Evolutionary conservation across 2,888 invertebrate species (phyloP).

Genomic region (Agrotis ipsilon): DNA sequence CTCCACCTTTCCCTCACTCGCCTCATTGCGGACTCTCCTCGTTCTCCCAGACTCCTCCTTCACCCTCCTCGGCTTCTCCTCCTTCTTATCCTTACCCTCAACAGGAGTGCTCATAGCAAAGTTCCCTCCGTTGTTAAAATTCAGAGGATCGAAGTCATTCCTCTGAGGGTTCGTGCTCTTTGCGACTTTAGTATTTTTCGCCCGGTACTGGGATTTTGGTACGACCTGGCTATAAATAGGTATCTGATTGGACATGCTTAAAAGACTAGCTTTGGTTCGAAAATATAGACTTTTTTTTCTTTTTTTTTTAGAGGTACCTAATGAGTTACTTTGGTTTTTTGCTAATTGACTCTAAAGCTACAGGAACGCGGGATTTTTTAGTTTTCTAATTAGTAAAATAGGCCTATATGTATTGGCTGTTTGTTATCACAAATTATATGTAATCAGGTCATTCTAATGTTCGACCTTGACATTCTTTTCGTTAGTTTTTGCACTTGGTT

Average conservation of each 20-base stretch:
- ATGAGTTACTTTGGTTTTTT: conserved; percentile 81
- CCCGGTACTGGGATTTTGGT: conserved; percentile 84
- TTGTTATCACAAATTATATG: conserved; percentile 71
- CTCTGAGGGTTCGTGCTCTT: conserved; percentile 78
- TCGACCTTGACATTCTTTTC: conserved; percentile 26
- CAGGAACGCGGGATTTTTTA: conserved; percentile 79
- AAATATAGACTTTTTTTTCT: conserved; percentile 68
- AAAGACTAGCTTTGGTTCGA: conserved; percentile 84
- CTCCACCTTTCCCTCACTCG: conserved; percentile 86
- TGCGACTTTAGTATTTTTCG: conserved; percentile 73
- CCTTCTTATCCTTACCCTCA: conserved; percentile 75
- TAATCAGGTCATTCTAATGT: conserved; percentile 58
- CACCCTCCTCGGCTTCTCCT: conserved; percentile 75
- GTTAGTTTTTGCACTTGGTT: conserved; percentile 38
- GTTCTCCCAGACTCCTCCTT: conserved; percentile 75
- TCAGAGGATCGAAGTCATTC: conserved; percentile 92
- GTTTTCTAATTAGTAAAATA: conserved; percentile 70
- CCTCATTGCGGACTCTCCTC: conserved; percentile 75
- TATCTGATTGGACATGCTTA: conserved; percentile 88
- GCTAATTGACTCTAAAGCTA: conserved; percentile 84
- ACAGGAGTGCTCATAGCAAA: conserved; percentile 75
- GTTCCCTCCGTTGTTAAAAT: conserved; percentile 91
- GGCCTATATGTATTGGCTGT: conserved; percentile 67
- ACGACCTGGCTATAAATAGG: conserved; percentile 90
- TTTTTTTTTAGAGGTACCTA: conserved; percentile 56